A percentile compares a stretch with the other conserved stretches of the same genome.
Conservation (phyloP, 2,797 vertebrate species). For the Gobio occitaniae region DNA sequence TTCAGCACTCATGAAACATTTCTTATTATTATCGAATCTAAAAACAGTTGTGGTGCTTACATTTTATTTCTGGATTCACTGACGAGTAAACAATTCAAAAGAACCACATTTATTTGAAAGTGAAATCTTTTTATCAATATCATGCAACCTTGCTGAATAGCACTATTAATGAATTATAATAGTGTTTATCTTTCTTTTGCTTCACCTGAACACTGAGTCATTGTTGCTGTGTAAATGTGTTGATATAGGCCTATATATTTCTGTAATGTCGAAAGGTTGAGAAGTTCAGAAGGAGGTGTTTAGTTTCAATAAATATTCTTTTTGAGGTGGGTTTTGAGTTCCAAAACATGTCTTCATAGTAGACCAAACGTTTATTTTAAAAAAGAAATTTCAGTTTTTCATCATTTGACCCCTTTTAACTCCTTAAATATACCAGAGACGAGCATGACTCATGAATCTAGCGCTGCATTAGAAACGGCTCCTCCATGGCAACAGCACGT, state of each 20-base stretch:
- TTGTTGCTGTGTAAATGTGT: not conserved
- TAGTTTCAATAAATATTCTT: not conserved
- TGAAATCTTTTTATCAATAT: not conserved
- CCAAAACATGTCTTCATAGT: not conserved
- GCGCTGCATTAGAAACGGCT: conserved; percentile 38
- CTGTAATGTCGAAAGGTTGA: not conserved
- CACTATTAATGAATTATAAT: too few relatives aligned
- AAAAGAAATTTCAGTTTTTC: not conserved
- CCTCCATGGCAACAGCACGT: conserved; percentile 55
- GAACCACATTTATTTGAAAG: not conserved
- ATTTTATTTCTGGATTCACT: not conserved
- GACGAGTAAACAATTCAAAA: not conserved
- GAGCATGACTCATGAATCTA: conserved; percentile 45
- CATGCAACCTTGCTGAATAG: too few relatives aligned
- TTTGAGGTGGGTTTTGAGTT: not conserved
- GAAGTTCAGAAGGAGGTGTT: not conserved
- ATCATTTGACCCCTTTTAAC: conserved; percentile 26
- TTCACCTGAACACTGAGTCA: not conserved
- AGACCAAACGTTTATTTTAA: not conserved
- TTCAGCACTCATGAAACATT: not conserved
- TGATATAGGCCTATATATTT: not conserved
- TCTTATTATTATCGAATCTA: not conserved
- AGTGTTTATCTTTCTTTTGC: not conserved
- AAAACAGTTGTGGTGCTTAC: not conserved
- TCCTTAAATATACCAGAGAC: conserved; percentile 30